Evolutionary conservation across 35 echinoderm and acorn worm species (phyloP).

Genomic region (Hemicentrotus pulcherrimus): DNA sequence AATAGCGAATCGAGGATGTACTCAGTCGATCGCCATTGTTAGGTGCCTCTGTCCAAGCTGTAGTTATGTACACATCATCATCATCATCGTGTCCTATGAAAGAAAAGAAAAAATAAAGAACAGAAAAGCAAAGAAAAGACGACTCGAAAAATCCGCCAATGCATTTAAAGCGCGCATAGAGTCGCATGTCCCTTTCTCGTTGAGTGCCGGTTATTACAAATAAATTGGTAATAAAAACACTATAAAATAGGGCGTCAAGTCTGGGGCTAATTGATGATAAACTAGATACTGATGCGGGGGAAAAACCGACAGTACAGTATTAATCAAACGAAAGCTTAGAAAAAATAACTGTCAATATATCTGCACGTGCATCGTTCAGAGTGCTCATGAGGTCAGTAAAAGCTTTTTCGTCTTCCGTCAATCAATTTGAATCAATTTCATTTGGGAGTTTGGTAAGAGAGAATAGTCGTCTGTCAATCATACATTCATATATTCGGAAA

Average conservation of each 20-base stretch:
- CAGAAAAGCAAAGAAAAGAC: neutral
- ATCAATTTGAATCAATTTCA: neutral
- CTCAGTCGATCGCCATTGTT: neutral
- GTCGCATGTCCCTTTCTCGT: neutral
- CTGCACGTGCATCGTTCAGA: no score
- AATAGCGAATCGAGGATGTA: neutral
- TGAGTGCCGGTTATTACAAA: neutral
- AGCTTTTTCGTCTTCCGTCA: neutral
- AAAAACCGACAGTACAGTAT: no score
- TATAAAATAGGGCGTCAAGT: neutral
- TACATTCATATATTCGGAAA: neutral
- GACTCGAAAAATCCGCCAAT: no score
- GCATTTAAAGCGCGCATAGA: neutral
- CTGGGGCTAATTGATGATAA: no score
- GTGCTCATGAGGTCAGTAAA: no score
- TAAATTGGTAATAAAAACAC: neutral
- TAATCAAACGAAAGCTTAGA: no score
- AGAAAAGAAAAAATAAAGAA: neutral
- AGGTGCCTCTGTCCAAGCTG: neutral
- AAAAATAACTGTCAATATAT: no score
- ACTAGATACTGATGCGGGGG: no score
- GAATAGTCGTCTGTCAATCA: neutral
- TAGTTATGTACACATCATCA: conserved; percentile 41
- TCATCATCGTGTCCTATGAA: neutral
- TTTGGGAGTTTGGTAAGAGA: neutral